Base-by-base conservation (phyloP, 2,113 vertebrate species). In the Xyliphius kryptos region DNA sequence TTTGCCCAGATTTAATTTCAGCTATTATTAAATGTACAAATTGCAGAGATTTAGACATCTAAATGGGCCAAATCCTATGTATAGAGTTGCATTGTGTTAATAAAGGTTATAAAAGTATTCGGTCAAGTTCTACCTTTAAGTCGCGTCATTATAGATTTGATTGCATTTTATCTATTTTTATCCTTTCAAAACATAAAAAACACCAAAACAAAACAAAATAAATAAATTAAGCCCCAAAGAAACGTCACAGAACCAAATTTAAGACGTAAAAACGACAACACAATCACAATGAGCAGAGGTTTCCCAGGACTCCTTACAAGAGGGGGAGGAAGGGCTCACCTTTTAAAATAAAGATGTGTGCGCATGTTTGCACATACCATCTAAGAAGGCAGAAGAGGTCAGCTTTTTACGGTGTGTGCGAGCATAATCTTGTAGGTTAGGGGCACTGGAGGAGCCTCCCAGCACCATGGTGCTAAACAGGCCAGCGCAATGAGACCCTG, bases 381-480 rank as follows among this genome's bases (percentile, higher is more conserved):
- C 91, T 88, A 91, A 84, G 89, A 90, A 92, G 90, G 83, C 91
- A 88, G 91, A 87, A 83, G 91, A 82, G 77, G 91, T 91, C 90
- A 94, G 90, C 90, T 93, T 94, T 93, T 92, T 94, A 91, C 91
- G 92, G 86, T 92, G 91, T 73, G 83, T 87, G 83, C 89, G 91
- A 90, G 91, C 91, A 90, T 93, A 94, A 88, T 94, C 92, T 85
- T 93, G 92, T 82, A 94, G 92, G 87, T 94, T 94, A 90, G 92
- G 92, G 81, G 92, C 92, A 74, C 91, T 93, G 86, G 92, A 94
- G 85, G 92, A 94, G 83, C 84, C 90, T 81, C 91, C 91, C 82
- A 94, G 92, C 86, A 94, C 90, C 75, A 91, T 89, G 88, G 89
- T 88, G 87, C 92, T 92, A 90, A 93, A 92, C 88, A 94, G 90